phyloP scores from a whole-genome alignment of 92 coral and sea anemone genomes.

The Epizoanthus rinbou region DNA sequence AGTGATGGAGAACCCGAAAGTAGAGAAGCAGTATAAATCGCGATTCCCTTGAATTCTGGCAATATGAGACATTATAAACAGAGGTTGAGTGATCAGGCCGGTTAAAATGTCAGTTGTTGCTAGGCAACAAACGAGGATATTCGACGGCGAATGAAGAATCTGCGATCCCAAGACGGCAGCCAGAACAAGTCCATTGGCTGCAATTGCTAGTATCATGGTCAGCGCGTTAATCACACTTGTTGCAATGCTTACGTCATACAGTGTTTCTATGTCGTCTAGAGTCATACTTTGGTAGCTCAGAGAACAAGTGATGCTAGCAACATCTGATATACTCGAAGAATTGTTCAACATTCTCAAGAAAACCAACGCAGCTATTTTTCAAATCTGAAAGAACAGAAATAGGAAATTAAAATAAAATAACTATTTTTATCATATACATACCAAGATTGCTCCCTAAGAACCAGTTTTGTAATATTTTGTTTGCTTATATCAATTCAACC shows the following conservation, averaged over 20 bases:
- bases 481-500: too few relatives aligned
- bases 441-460: too few relatives aligned
- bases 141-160: constrained; percentile 36
- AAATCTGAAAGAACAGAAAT: background rate
- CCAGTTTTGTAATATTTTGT: too few relatives aligned
- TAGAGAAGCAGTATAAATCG: constrained; percentile 10
- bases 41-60: constrained; percentile 23
- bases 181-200: constrained; percentile 35
- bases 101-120: constrained; percentile 31
- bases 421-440: too few relatives aligned
- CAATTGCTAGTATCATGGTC: constrained; percentile 28
- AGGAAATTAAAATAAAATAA: too few relatives aligned
- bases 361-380: background rate
- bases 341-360: constrained; percentile 27
- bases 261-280: constrained; percentile 9
- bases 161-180: constrained; percentile 36
- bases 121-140: constrained; percentile 24
- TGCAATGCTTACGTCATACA: constrained; percentile 24
- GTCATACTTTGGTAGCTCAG: constrained; percentile 39
- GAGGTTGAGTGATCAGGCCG: constrained; percentile 30
- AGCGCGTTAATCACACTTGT: constrained; percentile 17
- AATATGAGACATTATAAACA: constrained; percentile 25
- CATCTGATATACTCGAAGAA: background rate
- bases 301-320: constrained; percentile 6
- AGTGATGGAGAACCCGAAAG: constrained; percentile 35